Percentiles rank a stretch among this genome's conserved stretches.
Evolutionary conservation across 2,113 vertebrate species (phyloP).

Genomic region (Protobothrops mucrosquamatus): DNA sequence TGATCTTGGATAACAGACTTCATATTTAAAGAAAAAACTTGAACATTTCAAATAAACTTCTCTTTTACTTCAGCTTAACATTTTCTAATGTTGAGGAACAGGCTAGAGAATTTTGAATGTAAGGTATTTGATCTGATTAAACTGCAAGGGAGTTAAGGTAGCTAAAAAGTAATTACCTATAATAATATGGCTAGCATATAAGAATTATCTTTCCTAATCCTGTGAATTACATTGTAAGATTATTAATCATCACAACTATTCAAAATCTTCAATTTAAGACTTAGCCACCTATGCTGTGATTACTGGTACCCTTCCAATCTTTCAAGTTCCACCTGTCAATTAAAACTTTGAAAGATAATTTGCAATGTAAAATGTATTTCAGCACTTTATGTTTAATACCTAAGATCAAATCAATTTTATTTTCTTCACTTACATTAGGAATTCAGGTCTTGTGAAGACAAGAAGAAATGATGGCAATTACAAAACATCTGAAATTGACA

Average conservation of each 20-base stretch:
- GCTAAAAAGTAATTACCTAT: conserved; percentile 24
- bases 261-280: conserved; percentile 11
- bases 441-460: background rate
- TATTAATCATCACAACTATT: conserved; percentile 1
- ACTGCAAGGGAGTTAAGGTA: conserved; percentile 1
- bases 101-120: background rate
- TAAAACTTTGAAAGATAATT: conserved; percentile 9
- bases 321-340: background rate
- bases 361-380: background rate
- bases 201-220: conserved; percentile 25
- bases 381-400: background rate
- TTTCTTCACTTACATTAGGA: background rate
- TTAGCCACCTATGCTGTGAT: conserved; percentile 18
- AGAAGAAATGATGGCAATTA: background rate
- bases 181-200: conserved; percentile 10
- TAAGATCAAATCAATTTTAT: background rate
- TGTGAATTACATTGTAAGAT: conserved; percentile 4
- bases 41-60: background rate
- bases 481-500: background rate
- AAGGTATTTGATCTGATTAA: conserved; percentile 9
- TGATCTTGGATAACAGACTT: background rate
- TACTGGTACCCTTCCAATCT: conserved; percentile 13
- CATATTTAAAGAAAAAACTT: background rate
- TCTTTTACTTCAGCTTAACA: background rate
- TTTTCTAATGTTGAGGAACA: background rate